Conservation (phyloP, 2,888 invertebrate genomes). For the Pammene fasciana region DNA sequence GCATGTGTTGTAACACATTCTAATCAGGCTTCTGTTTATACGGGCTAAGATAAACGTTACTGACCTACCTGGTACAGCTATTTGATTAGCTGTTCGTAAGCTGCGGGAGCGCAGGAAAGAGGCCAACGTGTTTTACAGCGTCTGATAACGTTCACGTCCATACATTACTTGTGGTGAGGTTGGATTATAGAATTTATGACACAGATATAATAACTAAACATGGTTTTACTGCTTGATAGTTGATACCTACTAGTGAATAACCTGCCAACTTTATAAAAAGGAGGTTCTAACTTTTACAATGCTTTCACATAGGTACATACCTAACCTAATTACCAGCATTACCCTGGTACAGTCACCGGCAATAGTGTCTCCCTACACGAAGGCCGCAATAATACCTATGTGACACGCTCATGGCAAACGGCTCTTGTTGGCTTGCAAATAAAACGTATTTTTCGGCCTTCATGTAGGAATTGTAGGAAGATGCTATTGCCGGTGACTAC, state of each 20-base stretch:
- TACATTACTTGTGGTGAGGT: conserved; percentile 1
- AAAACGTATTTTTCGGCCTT: too few species aligned
- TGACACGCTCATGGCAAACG: too few species aligned
- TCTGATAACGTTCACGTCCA: conserved; percentile 9
- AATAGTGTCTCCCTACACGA: too few species aligned
- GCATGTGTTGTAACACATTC: conserved; percentile 16
- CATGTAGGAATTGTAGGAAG: too few species aligned
- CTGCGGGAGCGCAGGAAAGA: conserved; percentile 21
- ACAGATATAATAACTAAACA: background rate
- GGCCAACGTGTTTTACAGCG: conserved; percentile 32
- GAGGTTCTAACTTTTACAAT: background rate
- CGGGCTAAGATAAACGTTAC: conserved; percentile 20
- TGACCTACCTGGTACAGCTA: conserved; percentile 34
- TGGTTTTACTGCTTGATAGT: background rate
- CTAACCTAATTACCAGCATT: too few species aligned
- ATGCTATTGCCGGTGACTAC: too few species aligned
- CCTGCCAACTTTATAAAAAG: background rate
- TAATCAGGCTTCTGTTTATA: conserved; percentile 2
- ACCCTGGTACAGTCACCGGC: too few species aligned
- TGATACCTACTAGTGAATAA: too few species aligned
- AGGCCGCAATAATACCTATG: too few species aligned
- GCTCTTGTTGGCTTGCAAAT: too few species aligned
- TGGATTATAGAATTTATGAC: conserved; percentile 10
- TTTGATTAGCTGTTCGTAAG: conserved; percentile 35
- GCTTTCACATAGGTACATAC: too few species aligned